phyloP scores from a whole-genome alignment of 2,113 vertebrate species.

The Boulengeromyrus knoepffleri region DNA sequence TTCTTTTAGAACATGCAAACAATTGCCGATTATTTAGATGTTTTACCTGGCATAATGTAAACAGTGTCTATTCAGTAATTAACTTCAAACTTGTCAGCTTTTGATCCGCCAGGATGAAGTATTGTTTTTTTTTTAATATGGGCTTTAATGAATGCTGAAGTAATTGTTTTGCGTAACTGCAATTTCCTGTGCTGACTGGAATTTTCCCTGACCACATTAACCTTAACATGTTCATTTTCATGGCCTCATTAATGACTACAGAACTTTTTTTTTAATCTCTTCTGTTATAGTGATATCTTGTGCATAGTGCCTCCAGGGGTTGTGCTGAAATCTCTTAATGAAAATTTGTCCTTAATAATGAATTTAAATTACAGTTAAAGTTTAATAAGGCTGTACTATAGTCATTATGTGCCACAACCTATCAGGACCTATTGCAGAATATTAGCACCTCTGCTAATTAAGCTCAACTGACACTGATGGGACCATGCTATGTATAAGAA shows the following conservation, averaged over 20 bases:
- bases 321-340: neutral
- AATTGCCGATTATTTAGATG: neutral
- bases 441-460: neutral
- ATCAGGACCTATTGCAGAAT: neutral
- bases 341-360: neutral
- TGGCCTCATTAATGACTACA: neutral
- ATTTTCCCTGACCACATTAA: neutral
- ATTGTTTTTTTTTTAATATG: neutral
- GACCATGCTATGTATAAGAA: neutral
- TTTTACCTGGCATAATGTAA: neutral
- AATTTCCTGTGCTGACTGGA: neutral
- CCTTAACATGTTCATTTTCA: neutral
- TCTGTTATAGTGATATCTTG: neutral
- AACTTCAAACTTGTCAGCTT: neutral
- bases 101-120: neutral
- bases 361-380: slow-evolving; percentile 1
- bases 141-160: neutral
- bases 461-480: neutral
- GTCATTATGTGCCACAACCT: neutral
- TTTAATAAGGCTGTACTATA: neutral
- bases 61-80: neutral
- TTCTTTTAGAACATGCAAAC: neutral
- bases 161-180: neutral
- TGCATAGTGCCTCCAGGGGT: neutral
- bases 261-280: neutral